Base-by-base conservation (phyloP, 1,140 invertebrate genomes). In the Caerostris extrusa region DNA sequence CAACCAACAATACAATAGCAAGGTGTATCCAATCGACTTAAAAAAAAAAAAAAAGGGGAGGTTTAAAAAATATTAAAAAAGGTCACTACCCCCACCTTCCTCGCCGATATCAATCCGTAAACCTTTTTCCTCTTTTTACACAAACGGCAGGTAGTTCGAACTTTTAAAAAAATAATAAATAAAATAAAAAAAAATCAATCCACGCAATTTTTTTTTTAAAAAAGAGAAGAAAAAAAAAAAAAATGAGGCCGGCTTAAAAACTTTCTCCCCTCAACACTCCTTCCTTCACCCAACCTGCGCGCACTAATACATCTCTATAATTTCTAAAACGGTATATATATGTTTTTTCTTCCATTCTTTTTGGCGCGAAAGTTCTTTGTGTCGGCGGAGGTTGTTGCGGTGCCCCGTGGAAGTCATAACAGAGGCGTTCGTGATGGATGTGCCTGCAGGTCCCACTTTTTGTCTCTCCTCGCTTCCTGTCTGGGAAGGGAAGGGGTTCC, bases 391-490 rank as follows among this genome's bases (percentile, higher is more conserved):
- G 56, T 87, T 93, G 91, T 93, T 93, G 91, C 83, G 91, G 91
- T 77, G 82, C 58, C 34, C 83, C 53, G 67, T 71, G 83, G 83
- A 93, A 93, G 91, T 93, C 91, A 93, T 93, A 93, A 93, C 82
- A 93, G 82, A 87, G 53, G 57, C 82, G 82, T 69, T 71, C 91
- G 87, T 93, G 91, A 93, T 93, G 91, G 91, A 93, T 93, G 19
- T 58, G 82, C 69, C 88, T 55, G 61, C 71, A 85, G 90, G 77
- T 69, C 90, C 81, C 58, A 34, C 90, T 83, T 67, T 34, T 57
- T 85, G 55, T 19, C 55, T 17, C 82, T 57, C 69, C 69, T 34
- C 69, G 19, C 19, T 34, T 77, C 19, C 69, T 77, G 19, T 10
- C 69, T 77, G 69, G 19, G 19, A 34, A 50, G 19, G 10, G 69